Percentiles rank a stretch among this genome's conserved stretches.
Conservation (phyloP, 2,888 invertebrate genomes). For the Eupeodes latifasciatus region DNA sequence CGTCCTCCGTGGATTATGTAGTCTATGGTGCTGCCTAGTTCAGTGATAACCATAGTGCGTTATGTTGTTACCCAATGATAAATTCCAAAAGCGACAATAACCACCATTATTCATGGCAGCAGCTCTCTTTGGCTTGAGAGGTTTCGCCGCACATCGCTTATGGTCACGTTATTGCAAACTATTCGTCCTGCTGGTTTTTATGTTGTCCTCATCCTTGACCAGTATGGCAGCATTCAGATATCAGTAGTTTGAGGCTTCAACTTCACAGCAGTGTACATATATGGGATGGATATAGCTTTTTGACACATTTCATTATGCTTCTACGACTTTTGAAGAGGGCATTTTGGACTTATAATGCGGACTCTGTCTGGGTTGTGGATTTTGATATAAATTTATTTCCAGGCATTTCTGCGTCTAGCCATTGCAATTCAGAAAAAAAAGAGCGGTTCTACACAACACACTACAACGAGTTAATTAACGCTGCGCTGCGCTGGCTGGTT, state of each 20-base stretch:
- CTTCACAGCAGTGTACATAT: slow-evolving; percentile 11
- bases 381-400: slow-evolving; percentile 60
- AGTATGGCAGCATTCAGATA: not conserved
- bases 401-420: slow-evolving; percentile 53
- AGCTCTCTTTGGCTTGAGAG: slow-evolving; percentile 51
- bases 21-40: not conserved
- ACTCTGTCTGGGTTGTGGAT: slow-evolving; percentile 59
- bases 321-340: slow-evolving; percentile 52
- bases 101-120: slow-evolving; percentile 51
- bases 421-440: slow-evolving; percentile 9
- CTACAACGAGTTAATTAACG: slow-evolving; percentile 60
- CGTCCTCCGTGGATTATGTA: not conserved
- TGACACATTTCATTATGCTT: slow-evolving; percentile 66
- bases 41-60: slow-evolving; percentile 20
- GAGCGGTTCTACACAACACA: not conserved
- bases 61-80: slow-evolving; percentile 26
- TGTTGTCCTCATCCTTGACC: not conserved
- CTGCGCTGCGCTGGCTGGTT: slow-evolving; percentile 26
- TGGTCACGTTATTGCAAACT: slow-evolving; percentile 66
- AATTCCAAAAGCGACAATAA: slow-evolving; percentile 62
- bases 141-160: slow-evolving; percentile 62
- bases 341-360: slow-evolving; percentile 56
- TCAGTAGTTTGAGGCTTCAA: not conserved
- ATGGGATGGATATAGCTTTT: slow-evolving; percentile 39
- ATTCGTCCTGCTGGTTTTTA: slow-evolving; percentile 11